phyloP scores from a whole-genome alignment of 2,888 invertebrate species.

The Heteropelma amictum region DNA sequence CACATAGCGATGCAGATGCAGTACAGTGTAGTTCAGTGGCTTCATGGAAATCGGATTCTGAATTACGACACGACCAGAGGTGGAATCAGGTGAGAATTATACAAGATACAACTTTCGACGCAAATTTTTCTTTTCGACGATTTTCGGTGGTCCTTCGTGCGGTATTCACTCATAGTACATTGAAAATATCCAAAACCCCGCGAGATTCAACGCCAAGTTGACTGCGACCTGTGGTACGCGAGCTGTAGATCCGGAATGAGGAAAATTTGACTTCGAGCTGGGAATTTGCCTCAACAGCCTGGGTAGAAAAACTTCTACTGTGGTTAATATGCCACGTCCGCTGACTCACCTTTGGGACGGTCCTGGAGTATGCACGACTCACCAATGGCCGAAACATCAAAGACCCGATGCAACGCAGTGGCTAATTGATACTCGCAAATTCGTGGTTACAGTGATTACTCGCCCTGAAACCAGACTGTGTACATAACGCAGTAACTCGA shows the following conservation, averaged over 20 bases:
- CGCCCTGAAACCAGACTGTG: too few species aligned
- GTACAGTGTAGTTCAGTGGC: slow-evolving; percentile 82
- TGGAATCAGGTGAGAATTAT: slow-evolving; percentile 80
- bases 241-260: too few species aligned
- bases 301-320: too few species aligned
- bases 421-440: neutral
- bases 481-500: neutral
- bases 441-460: neutral
- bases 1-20: slow-evolving; percentile 79
- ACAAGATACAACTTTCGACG: neutral
- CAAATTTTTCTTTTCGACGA: neutral
- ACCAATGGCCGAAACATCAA: neutral
- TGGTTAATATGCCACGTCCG: too few species aligned
- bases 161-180: too few species aligned
- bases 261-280: too few species aligned
- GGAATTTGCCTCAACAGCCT: too few species aligned
- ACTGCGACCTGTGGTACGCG: too few species aligned
- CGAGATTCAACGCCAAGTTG: too few species aligned
- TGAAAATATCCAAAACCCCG: too few species aligned
- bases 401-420: neutral
- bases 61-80: slow-evolving; percentile 84
- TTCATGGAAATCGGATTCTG: slow-evolving; percentile 82
- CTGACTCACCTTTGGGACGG: too few species aligned
- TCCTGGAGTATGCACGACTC: neutral
- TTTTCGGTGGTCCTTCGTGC: neutral